These are phyloP conservation scores for Ursus arctos DNA, from an alignment of 2,113 vertebrate species.

Conservation along the genomic window DNA sequence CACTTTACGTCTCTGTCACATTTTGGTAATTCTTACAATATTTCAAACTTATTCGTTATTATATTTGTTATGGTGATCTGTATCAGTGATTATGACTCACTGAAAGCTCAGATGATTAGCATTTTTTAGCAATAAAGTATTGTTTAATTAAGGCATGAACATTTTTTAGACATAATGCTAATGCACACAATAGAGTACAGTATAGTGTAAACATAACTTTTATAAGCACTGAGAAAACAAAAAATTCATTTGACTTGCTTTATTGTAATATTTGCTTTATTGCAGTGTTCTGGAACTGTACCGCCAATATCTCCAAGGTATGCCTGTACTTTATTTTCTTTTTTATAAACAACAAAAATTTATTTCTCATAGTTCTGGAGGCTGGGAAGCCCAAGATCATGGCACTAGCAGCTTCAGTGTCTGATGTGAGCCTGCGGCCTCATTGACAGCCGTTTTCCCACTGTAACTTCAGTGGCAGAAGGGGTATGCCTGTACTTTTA, in stretches of 20 bases:
- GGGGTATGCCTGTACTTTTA: neutral
- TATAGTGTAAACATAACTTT: neutral
- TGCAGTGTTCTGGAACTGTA: neutral
- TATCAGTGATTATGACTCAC: neutral
- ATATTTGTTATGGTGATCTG: neutral
- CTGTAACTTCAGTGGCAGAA: neutral
- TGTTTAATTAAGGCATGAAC: neutral
- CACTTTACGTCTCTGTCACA: neutral
- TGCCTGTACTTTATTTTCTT: neutral
- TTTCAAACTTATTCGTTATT: neutral
- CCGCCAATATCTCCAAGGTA: neutral
- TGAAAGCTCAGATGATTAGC: neutral
- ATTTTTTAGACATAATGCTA: neutral
- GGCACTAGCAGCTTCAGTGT: neutral
- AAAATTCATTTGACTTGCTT: neutral
- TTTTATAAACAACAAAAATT: neutral
- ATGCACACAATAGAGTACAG: neutral
- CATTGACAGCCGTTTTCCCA: neutral
- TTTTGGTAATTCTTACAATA: neutral
- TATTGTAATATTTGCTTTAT: neutral
- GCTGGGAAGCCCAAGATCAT: neutral
- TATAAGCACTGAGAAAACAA: neutral
- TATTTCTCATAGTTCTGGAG: neutral
- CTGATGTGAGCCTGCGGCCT: neutral
- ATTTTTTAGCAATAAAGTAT: neutral